Evolutionary conservation across 2,797 vertebrate genomes (phyloP).

Genomic region (Neomorphus geoffroyi): DNA sequence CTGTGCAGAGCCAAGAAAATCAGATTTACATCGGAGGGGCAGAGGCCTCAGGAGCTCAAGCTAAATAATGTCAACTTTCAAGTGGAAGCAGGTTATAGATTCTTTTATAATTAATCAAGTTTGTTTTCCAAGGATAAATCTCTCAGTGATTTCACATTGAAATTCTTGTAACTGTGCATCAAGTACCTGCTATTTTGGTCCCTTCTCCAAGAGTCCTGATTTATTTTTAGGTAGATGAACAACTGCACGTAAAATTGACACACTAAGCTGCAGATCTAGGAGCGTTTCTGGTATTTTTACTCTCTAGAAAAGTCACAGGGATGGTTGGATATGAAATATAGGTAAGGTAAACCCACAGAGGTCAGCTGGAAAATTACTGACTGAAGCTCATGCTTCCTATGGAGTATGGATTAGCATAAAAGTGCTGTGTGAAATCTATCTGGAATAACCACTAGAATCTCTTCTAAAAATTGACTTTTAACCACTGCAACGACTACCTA

Average conservation of each 20-base stretch:
- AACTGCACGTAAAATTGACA: not conserved
- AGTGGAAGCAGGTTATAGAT: not conserved
- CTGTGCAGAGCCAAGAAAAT: not conserved
- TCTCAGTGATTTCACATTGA: not conserved
- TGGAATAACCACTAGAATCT: not conserved
- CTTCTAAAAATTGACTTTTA: not conserved
- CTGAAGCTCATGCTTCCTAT: not conserved
- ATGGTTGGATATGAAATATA: not conserved
- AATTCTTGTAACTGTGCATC: not conserved
- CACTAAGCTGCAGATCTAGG: not conserved
- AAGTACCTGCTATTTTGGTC: not conserved
- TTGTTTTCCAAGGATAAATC: not conserved
- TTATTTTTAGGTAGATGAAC: not conserved
- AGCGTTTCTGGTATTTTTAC: not conserved
- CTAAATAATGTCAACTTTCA: not conserved
- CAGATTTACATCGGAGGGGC: not conserved
- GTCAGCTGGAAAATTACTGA: not conserved
- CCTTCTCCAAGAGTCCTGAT: not conserved
- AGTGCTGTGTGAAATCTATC: not conserved
- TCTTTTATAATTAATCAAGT: not conserved
- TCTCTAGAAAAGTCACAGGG: not conserved
- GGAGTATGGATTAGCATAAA: not conserved
- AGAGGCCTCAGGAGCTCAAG: not conserved
- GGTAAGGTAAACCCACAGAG: not conserved
- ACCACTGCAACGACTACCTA: not conserved